Evolutionary conservation across 92 coral and sea anemone species (phyloP).

Genomic region (Pocillopora meandrina): DNA sequence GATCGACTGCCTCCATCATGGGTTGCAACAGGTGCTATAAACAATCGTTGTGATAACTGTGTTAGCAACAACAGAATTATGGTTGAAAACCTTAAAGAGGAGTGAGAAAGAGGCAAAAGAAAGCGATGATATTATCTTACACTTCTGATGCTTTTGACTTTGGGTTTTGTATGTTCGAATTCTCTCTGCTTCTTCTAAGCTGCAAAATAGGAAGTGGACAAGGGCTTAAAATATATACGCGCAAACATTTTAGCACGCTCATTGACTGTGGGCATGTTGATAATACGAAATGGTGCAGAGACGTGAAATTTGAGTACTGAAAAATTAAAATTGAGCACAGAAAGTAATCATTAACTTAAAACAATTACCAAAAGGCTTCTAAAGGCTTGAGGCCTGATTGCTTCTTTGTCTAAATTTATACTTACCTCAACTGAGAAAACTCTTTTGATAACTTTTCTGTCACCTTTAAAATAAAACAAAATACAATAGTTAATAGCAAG

Average conservation of each 20-base stretch:
- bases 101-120: not conserved
- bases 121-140: not conserved
- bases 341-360: too few relatives aligned
- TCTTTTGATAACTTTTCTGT: constrained; percentile 58
- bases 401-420: not conserved
- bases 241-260: too few relatives aligned
- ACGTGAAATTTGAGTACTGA: too few relatives aligned
- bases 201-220: not conserved
- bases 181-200: constrained; percentile 21
- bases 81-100: not conserved
- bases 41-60: too few relatives aligned
- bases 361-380: too few relatives aligned
- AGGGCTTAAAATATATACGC: too few relatives aligned
- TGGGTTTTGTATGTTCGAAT: constrained; percentile 15
- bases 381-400: too few relatives aligned
- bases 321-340: too few relatives aligned
- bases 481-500: not conserved
- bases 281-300: too few relatives aligned
- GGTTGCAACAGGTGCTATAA: not conserved
- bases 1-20: not conserved
- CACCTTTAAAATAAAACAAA: constrained; percentile 42
- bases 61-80: too few relatives aligned
- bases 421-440: constrained; percentile 56
- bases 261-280: not conserved
- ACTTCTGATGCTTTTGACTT: not conserved